Conservation (phyloP, 2,797 vertebrate species). For the Anomalospiza imberbis region DNA sequence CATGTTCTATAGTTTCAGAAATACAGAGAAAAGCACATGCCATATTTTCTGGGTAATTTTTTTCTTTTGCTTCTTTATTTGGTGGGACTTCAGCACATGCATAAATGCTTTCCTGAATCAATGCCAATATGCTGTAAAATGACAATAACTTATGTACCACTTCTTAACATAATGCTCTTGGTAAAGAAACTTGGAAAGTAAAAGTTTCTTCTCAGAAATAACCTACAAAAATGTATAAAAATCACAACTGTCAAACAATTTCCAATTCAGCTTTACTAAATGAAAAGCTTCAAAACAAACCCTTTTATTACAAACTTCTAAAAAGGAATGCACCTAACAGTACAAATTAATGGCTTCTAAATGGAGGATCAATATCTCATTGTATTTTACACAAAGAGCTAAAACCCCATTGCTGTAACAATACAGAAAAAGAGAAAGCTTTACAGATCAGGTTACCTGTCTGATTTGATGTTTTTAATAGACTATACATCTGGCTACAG, state of each 20-base stretch:
- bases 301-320: constrained; percentile 18
- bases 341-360: constrained; percentile 47
- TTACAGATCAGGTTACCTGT: constrained; percentile 60
- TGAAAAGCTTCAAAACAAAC: background rate
- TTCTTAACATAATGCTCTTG: background rate
- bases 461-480: constrained; percentile 68
- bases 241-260: background rate
- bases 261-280: constrained; percentile 3
- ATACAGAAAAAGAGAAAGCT: constrained; percentile 53
- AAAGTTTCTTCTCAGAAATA: background rate
- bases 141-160: background rate
- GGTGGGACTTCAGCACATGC: background rate
- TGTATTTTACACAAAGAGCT: constrained; percentile 60
- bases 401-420: constrained; percentile 35
- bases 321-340: constrained; percentile 3
- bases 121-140: background rate
- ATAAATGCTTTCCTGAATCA: background rate
- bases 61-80: background rate
- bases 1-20: background rate
- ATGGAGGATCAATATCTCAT: constrained; percentile 50
- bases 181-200: background rate
- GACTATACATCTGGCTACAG: constrained; percentile 61
- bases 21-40: background rate
- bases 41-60: background rate
- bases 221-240: background rate